Conservation (phyloP, 2,888 invertebrate species). For the Pachymerium ferrugineum region DNA sequence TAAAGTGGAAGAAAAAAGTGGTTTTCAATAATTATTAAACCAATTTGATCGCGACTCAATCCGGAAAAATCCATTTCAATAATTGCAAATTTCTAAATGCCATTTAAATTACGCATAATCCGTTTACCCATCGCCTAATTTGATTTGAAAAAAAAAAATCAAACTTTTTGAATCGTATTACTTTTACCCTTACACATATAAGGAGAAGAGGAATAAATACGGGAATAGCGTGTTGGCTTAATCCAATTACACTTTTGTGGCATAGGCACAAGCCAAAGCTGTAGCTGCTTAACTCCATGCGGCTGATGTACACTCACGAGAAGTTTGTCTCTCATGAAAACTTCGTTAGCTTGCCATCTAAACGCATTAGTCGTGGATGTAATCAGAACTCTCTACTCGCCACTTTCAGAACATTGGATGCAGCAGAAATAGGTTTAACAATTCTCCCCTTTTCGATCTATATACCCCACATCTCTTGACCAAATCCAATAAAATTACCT, state of each 20-base stretch:
- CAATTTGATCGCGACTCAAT: no score
- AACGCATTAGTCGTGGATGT: constrained; percentile 24
- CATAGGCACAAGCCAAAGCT: constrained; percentile 1
- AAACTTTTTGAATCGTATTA: not conserved
- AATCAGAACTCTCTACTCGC: constrained; percentile 18
- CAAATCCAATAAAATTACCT: constrained; percentile 7
- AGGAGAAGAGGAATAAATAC: not conserved
- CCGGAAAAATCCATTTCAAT: not conserved
- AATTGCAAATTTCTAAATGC: not conserved
- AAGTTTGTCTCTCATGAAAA: constrained; percentile 19
- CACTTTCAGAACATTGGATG: constrained; percentile 6
- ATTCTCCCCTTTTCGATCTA: not conserved
- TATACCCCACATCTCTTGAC: not conserved
- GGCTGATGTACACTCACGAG: constrained; percentile 21
- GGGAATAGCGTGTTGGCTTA: not conserved
- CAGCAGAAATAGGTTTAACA: constrained; percentile 18
- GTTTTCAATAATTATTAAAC: no score
- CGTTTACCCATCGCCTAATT: not conserved
- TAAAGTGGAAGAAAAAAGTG: no score
- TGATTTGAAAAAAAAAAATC: not conserved
- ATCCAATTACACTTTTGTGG: constrained; percentile 15
- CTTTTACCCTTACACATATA: not conserved
- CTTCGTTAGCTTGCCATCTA: constrained; percentile 29
- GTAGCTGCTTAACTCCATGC: constrained; percentile 3
- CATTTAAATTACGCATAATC: not conserved